These are phyloP conservation scores for Alviniconcha strummeri DNA, from an alignment of 2,888 invertebrate species.

Conservation along the genomic window DNA sequence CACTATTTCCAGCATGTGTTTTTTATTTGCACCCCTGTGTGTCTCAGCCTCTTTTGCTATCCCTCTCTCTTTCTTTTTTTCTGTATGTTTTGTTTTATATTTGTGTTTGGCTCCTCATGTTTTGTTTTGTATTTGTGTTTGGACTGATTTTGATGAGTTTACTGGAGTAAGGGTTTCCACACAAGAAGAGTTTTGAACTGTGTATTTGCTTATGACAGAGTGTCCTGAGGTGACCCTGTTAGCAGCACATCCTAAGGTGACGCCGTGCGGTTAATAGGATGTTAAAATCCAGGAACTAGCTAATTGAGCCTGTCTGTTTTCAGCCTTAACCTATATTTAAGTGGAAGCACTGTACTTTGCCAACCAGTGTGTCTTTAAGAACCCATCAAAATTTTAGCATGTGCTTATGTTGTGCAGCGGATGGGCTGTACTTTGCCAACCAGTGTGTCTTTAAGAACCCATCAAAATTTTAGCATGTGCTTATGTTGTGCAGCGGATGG, in stretches of 20 bases:
- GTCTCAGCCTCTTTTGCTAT: neutral
- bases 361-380: slow-evolving; percentile 60
- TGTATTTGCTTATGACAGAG: too few relatives aligned
- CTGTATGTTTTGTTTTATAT: too few relatives aligned
- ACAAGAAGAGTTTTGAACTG: too few relatives aligned
- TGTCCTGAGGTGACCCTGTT: too few relatives aligned
- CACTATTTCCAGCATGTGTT: too few relatives aligned
- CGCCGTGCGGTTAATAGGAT: too few relatives aligned
- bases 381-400: slow-evolving; percentile 58
- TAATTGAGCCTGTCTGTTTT: too few relatives aligned
- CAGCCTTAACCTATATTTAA: too few relatives aligned
- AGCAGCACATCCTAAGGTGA: too few relatives aligned
- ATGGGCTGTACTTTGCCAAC: slow-evolving; percentile 68
- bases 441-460: slow-evolving; percentile 63
- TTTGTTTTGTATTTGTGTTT: neutral
- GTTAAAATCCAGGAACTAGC: too few relatives aligned
- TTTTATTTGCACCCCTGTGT: neutral
- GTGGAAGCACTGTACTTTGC: slow-evolving; percentile 72
- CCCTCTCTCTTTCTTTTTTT: neutral
- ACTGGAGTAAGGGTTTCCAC: too few relatives aligned
- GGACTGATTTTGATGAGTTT: neutral
- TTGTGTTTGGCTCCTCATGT: too few relatives aligned
- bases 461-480: slow-evolving; percentile 48
- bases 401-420: slow-evolving; percentile 46
- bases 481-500: slow-evolving; percentile 53